phyloP scores from a whole-genome alignment of 2,888 invertebrate species.

The Orchesella flavescens region DNA sequence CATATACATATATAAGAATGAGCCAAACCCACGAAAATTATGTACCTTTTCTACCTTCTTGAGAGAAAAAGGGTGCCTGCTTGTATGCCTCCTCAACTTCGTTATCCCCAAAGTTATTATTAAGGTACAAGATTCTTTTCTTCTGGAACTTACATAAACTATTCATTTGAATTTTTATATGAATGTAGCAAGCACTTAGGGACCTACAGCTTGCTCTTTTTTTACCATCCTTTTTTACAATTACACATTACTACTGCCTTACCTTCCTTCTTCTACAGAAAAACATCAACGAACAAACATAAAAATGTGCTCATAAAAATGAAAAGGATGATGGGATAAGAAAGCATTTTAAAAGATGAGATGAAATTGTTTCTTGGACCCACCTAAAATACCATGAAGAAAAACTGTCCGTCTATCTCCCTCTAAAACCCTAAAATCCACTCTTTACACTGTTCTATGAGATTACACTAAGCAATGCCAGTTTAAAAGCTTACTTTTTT shows the following conservation, averaged over 20 bases:
- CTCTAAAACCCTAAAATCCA: not conserved
- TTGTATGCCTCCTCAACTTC: not conserved
- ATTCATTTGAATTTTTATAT: not conserved
- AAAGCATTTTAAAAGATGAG: not conserved
- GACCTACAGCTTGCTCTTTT: not conserved
- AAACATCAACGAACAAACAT: not conserved
- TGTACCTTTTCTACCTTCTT: constrained; percentile 3
- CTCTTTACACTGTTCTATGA: not conserved
- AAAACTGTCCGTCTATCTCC: constrained; percentile 5
- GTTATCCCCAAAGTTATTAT: constrained; percentile 29
- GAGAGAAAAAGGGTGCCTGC: constrained; percentile 27
- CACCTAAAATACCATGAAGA: constrained; percentile 38
- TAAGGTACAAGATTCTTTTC: not conserved
- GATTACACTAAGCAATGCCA: not conserved
- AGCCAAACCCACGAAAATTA: constrained; percentile 44
- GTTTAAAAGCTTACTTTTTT: not conserved
- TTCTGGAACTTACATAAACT: not conserved
- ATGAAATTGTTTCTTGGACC: constrained; percentile 16
- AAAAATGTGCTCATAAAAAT: constrained; percentile 22
- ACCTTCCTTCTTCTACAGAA: not conserved
- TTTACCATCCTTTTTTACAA: not conserved
- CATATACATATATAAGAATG: not conserved
- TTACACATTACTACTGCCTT: not conserved
- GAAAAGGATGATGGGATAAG: not conserved
- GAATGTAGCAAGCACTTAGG: not conserved